phyloP scores from a whole-genome alignment of 1,140 invertebrate species.

The Agrilus planipennis region DNA sequence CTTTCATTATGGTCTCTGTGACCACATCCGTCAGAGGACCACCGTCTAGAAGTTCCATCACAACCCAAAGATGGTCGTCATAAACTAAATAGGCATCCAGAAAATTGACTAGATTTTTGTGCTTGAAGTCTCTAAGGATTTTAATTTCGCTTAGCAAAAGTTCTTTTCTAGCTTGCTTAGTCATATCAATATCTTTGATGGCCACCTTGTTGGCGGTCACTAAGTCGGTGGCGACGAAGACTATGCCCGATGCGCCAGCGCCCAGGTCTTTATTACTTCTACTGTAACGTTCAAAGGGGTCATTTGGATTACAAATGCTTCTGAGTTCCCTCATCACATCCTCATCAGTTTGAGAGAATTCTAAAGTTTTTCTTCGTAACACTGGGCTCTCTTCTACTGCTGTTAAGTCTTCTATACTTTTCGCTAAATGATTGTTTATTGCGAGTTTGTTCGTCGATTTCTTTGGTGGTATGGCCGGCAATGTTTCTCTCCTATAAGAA shows the following conservation, averaged over 20 bases:
- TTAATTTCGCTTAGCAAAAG: constrained; percentile 91
- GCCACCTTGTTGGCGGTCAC: constrained; percentile 71
- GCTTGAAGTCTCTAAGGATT: constrained; percentile 85
- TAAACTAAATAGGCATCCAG: constrained; percentile 81
- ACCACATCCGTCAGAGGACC: constrained; percentile 95
- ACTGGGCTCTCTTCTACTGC: constrained; percentile 32
- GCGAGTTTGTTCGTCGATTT: constrained; percentile 16
- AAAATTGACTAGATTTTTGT: constrained; percentile 96
- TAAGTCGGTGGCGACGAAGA: constrained; percentile 79
- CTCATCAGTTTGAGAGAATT: constrained; percentile 47
- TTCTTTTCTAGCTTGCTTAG: constrained; percentile 88
- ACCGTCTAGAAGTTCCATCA: constrained; percentile 92
- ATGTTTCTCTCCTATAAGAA: constrained; percentile 14
- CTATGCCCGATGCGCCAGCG: constrained; percentile 79
- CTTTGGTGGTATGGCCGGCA: constrained; percentile 14
- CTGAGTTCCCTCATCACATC: constrained; percentile 76
- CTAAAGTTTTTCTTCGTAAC: constrained; percentile 36
- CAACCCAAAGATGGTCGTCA: constrained; percentile 84
- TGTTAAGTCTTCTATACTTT: constrained; percentile 23
- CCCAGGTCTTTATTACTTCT: constrained; percentile 74
- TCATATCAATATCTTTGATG: constrained; percentile 91
- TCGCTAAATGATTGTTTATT: constrained; percentile 20
- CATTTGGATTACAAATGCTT: constrained; percentile 60
- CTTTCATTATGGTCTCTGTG: constrained; percentile 84
- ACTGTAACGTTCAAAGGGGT: constrained; percentile 71